Conservation (phyloP, 2,797 vertebrate species). For the Gallinago nigripennis region DNA sequence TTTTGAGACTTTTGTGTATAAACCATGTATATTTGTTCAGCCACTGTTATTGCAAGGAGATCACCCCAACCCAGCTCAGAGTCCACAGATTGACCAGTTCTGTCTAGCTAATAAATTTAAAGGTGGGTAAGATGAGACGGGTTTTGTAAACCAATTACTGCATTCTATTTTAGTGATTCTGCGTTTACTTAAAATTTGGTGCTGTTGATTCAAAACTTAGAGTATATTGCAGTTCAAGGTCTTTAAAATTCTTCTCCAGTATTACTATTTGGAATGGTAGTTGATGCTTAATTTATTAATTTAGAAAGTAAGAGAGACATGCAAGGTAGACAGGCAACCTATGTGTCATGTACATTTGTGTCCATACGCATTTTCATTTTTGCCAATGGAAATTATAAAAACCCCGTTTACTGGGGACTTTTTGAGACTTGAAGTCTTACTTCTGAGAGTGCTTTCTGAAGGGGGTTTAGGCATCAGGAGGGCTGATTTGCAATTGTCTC, state of each 20-base stretch:
- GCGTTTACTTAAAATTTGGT: background rate
- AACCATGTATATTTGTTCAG: background rate
- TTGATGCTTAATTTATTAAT: background rate
- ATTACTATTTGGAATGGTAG: background rate
- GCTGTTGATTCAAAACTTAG: background rate
- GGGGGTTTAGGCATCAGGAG: background rate
- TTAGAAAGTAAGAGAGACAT: background rate
- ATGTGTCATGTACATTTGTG: background rate
- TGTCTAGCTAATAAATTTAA: background rate
- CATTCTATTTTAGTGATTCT: background rate
- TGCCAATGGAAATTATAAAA: background rate
- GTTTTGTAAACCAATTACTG: background rate
- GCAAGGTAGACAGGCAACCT: background rate
- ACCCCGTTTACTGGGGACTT: background rate
- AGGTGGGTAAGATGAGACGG: background rate
- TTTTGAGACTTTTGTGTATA: background rate
- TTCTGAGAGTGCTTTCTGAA: background rate
- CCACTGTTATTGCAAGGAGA: background rate
- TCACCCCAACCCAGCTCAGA: background rate
- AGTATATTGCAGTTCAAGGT: background rate
- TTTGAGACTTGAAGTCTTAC: background rate
- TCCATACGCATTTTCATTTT: background rate
- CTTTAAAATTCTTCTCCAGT: background rate
- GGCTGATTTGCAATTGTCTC: background rate
- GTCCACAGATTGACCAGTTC: conserved; percentile 21